A percentile compares a stretch with the other conserved stretches of the same genome.
phyloP scores from a whole-genome alignment of 2,797 vertebrate species.

The Sebastes flavidus region DNA sequence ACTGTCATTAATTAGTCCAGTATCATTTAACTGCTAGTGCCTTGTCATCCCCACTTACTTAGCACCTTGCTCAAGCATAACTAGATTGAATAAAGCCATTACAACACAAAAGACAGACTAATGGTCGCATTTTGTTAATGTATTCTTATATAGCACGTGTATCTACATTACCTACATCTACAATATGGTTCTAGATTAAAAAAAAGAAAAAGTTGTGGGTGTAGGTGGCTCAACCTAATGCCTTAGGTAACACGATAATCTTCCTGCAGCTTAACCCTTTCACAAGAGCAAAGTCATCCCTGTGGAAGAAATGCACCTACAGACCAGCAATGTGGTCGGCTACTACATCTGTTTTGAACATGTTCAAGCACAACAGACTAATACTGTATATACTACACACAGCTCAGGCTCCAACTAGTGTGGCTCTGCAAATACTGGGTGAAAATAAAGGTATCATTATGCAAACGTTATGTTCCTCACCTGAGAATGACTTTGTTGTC shows the following conservation, averaged over 20 bases:
- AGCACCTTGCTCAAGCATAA: not conserved
- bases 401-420: not conserved
- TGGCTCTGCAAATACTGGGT: not conserved
- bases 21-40: not conserved
- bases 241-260: slow-evolving; percentile 70
- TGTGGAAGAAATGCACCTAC: slow-evolving; percentile 1
- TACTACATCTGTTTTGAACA: not conserved
- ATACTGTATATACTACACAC: slow-evolving; percentile 3
- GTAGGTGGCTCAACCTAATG: slow-evolving; percentile 38
- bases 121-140: not conserved
- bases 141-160: not conserved
- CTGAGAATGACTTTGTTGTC: slow-evolving; percentile 6
- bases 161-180: not conserved
- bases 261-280: slow-evolving; percentile 56
- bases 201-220: slow-evolving; percentile 24
- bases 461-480: not conserved
- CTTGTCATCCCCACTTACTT: not conserved
- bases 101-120: not conserved
- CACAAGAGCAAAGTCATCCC: slow-evolving; percentile 29
- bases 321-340: not conserved
- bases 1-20: not conserved
- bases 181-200: not conserved
- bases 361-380: not conserved
- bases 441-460: slow-evolving; percentile 14
- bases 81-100: not conserved